Base-by-base conservation (phyloP, 2,113 vertebrate species). In the Nestor notabilis region DNA sequence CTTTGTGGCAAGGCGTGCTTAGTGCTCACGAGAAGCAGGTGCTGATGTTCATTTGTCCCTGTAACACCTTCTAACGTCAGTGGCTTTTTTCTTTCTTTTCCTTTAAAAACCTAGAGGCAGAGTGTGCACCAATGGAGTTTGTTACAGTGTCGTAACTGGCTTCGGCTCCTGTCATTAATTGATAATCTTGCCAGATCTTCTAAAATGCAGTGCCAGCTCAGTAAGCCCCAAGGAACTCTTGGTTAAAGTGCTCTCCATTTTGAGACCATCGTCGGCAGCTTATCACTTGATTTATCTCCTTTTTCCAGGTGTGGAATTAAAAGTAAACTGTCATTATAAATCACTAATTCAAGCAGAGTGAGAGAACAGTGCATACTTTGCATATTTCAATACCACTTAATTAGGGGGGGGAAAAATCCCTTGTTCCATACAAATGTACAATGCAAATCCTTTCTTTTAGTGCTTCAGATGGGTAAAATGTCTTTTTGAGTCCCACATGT, bases 271-370 rank as follows among this genome's bases (percentile, higher is more conserved):
- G 13, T 24, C 15, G 33, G 75, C 53, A 91, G 53, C 92, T 96
- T 95, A 80, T 97, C 77, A 37, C 65, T 98, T 97, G 91, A 97
- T 97, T 98, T 93, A 82, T 94, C 89, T 96, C 90, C 92, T 94
- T 68, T 96, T 97, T 97, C 96, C 93, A 96, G 93, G 90, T 96
- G 97, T 85, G 86, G 90, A 90, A 96, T 72, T 83, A 64, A 93
- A 90, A 92, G 91, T 83, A 95, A 97, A 68, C 88, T 76, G 72
- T 87, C 87, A 56, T 5, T 87, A 93, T 97, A 98, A 97, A 97
- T 97, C 92, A 94, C 83, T 80, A 91, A 93, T 58, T 81, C 94
- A 76, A 91, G 86, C 33, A 72, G 94, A 97, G 83, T 44, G 61
- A 80, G 41, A 75, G 77, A 92, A 33, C 50, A 71, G 83, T 0